Conservation (phyloP, 2,888 invertebrate genomes). For the Cataglyphis albicans region DNA sequence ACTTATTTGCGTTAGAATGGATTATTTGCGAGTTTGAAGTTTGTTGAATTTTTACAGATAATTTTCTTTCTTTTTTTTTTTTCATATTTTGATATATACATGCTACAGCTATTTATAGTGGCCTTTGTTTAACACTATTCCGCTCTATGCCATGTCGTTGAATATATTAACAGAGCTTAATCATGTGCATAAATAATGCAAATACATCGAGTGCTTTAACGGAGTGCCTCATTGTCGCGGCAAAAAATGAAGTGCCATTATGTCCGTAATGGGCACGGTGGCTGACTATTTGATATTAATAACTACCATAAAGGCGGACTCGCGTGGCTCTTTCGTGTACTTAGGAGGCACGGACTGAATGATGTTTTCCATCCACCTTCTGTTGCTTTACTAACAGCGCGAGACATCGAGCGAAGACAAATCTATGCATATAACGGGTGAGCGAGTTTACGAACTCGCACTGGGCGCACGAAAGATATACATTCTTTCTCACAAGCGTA, state of each 20-base stretch:
- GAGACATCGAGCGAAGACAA: conserved; percentile 67
- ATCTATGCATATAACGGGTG: conserved; percentile 53
- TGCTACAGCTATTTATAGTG: conserved; percentile 21
- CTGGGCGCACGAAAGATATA: conserved; percentile 24
- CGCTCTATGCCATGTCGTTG: conserved; percentile 50
- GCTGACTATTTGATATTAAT: conserved; percentile 78
- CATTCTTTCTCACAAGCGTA: conserved; percentile 9
- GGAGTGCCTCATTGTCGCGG: conserved; percentile 75
- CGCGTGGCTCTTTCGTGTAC: conserved; percentile 70
- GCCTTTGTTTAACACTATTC: conserved; percentile 45
- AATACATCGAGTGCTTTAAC: conserved; percentile 71
- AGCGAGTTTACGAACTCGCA: conserved; percentile 44
- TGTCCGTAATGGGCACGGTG: conserved; percentile 74
- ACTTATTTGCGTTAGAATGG: background rate
- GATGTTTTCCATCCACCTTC: conserved; percentile 78
- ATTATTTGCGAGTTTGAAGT: background rate
- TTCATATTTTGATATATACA: background rate
- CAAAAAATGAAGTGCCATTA: conserved; percentile 77
- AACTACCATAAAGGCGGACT: conserved; percentile 75
- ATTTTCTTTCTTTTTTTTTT: background rate
- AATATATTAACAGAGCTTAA: conserved; percentile 73
- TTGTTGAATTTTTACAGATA: background rate
- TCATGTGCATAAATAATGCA: conserved; percentile 71
- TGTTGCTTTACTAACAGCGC: conserved; percentile 74
- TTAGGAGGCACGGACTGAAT: conserved; percentile 72